These are phyloP conservation scores for Protosalanx chinensis DNA, from an alignment of 2,797 vertebrate genomes.

Conservation along the genomic window DNA sequence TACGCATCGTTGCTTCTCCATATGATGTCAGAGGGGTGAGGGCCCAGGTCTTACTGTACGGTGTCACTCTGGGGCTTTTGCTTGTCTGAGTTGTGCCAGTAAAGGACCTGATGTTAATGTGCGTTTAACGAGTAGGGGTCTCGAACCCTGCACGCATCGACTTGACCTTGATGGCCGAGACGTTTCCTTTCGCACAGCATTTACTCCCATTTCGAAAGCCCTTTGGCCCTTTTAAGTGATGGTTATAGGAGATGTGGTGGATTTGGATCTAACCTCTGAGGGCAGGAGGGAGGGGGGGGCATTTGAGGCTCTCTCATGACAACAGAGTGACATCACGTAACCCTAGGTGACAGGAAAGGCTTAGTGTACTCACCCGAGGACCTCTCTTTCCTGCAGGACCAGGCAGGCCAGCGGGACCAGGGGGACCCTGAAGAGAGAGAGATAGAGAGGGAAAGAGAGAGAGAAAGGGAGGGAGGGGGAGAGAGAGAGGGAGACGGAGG, in stretches of 20 bases:
- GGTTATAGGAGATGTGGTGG: not conserved
- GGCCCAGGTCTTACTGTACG: not conserved
- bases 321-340: not conserved
- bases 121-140: not conserved
- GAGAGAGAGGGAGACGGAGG: not conserved
- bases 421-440: constrained; percentile 77
- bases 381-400: constrained; percentile 91
- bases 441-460: constrained; percentile 25
- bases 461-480: not conserved
- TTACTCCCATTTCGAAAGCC: not conserved
- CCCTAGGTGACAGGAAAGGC: not conserved
- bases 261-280: not conserved
- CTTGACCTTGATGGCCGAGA: not conserved
- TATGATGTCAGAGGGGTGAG: not conserved
- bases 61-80: not conserved
- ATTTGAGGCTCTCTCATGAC: not conserved
- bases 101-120: not conserved
- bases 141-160: not conserved
- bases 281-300: not conserved
- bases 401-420: constrained; percentile 88
- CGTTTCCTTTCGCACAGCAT: no score
- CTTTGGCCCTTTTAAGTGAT: not conserved
- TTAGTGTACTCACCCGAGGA: constrained; percentile 83
- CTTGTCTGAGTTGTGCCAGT: not conserved
- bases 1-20: constrained; percentile 13